phyloP scores from a whole-genome alignment of 2,113 vertebrate species.

The Numida meleagris region DNA sequence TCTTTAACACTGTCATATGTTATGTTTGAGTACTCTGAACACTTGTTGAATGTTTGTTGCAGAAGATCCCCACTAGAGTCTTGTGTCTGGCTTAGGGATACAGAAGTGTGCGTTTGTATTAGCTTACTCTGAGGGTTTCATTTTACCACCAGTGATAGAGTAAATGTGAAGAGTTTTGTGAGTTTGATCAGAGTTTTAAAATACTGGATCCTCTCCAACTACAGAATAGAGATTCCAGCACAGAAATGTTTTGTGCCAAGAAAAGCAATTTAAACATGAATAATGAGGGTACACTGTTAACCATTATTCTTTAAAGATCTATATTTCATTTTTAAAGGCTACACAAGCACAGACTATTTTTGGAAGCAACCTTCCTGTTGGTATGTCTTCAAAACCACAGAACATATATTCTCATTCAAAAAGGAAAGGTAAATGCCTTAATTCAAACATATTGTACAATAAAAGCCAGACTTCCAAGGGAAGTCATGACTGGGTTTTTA shows the following conservation, averaged over 20 bases:
- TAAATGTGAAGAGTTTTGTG: conserved; percentile 14
- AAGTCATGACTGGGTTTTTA: background rate
- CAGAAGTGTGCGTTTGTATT: background rate
- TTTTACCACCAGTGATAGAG: background rate
- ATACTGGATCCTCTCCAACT: conserved; percentile 12
- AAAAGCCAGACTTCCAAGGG: conserved; percentile 10
- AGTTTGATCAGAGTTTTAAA: conserved; percentile 27
- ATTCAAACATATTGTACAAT: conserved; percentile 7
- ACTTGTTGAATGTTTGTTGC: background rate
- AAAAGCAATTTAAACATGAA: conserved; percentile 61
- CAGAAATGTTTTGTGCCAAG: conserved; percentile 2
- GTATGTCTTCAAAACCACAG: conserved; percentile 27
- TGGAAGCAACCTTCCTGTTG: conserved; percentile 8
- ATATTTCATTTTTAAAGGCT: conserved; percentile 58
- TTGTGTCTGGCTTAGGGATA: background rate
- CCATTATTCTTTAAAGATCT: conserved; percentile 31
- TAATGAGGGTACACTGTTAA: conserved; percentile 39
- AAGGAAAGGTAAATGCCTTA: conserved; percentile 20
- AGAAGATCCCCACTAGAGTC: background rate
- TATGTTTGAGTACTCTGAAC: background rate
- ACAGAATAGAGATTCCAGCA: background rate
- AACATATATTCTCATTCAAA: conserved; percentile 28
- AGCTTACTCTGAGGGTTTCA: background rate
- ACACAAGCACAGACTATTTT: conserved; percentile 25
- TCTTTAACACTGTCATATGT: background rate